These are phyloP conservation scores for Ictidomys tridecemlineatus DNA, from an alignment of 2,113 vertebrate genomes.

Conservation along the genomic window DNA sequence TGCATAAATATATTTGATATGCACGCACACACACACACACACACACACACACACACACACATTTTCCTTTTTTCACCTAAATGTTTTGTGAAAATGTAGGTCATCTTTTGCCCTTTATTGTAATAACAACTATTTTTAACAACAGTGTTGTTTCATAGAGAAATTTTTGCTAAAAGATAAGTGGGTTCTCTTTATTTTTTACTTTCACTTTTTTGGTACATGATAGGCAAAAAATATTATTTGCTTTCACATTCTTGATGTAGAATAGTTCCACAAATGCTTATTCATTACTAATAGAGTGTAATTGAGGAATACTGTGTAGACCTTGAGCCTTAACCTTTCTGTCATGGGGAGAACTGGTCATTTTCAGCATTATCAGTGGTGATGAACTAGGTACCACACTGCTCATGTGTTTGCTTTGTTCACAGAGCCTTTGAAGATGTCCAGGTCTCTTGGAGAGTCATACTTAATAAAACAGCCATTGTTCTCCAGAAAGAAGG, in stretches of 20 bases:
- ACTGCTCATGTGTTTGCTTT: slow-evolving; percentile 32
- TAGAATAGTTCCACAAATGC: neutral
- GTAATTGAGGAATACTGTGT: neutral
- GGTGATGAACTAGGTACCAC: neutral
- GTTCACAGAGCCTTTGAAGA: slow-evolving; percentile 94
- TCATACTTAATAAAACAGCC: slow-evolving; percentile 90
- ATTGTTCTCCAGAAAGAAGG: slow-evolving; percentile 89
- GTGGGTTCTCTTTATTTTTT: neutral
- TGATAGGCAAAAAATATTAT: neutral
- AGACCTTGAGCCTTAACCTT: neutral
- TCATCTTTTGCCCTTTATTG: neutral
- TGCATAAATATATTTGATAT: neutral
- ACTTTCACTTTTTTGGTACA: neutral
- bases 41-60: accelerated
- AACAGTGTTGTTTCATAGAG: neutral
- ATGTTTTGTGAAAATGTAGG: neutral
- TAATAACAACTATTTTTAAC: neutral
- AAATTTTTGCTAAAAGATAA: slow-evolving; percentile 2
- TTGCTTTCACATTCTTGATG: neutral
- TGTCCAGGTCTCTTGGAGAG: slow-evolving; percentile 93
- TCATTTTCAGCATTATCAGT: neutral
- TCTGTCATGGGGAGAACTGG: neutral
- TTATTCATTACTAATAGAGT: neutral
- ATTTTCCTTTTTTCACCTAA: neutral
- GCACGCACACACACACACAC: too few species aligned